phyloP scores from a whole-genome alignment of 2,797 vertebrate genomes.

The Psittacula echo region DNA sequence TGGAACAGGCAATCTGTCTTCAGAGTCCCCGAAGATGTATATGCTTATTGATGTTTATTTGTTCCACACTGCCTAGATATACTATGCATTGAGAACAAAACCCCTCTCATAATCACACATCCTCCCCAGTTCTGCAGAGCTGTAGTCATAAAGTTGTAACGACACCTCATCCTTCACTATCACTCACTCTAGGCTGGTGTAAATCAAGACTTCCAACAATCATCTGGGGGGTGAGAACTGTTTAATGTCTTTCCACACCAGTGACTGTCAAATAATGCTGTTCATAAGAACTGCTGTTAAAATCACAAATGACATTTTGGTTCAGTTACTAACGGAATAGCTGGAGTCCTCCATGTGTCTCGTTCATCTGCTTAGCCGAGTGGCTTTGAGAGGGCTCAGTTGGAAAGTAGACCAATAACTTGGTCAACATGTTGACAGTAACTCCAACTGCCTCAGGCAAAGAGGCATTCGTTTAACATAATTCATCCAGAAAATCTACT shows the following conservation, averaged over 20 bases:
- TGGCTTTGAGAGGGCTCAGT: background rate
- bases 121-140: background rate
- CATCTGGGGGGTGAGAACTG: background rate
- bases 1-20: background rate
- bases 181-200: background rate
- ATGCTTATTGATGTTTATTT: background rate
- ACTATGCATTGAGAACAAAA: background rate
- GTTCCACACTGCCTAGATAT: background rate
- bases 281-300: background rate
- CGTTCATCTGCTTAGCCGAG: background rate
- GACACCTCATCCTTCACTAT: background rate
- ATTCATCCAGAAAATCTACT: background rate
- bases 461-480: background rate
- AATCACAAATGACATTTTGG: background rate
- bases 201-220: background rate
- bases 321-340: background rate
- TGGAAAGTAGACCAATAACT: background rate
- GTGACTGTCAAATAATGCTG: background rate
- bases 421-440: background rate
- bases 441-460: background rate
- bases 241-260: background rate
- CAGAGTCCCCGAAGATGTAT: background rate
- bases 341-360: background rate
- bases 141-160: background rate
- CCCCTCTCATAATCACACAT: background rate